A percentile compares a stretch with the other conserved stretches of the same genome.
phyloP scores from a whole-genome alignment of 2,797 vertebrate species.

The Ptychobarbus kaznakovi region DNA sequence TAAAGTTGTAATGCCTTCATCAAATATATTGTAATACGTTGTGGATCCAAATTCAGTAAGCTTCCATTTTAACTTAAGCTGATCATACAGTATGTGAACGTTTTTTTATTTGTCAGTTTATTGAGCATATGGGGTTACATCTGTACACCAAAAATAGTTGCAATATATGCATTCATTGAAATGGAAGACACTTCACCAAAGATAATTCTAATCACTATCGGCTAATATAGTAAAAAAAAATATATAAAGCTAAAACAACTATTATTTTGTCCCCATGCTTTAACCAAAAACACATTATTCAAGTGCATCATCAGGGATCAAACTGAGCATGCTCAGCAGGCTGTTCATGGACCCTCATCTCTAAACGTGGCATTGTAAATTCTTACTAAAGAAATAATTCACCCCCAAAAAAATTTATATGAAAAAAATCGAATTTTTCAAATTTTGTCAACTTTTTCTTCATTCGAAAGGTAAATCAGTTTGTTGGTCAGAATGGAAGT shows the following conservation, averaged over 20 bases:
- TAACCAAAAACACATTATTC: too few species aligned
- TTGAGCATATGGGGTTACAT: background rate
- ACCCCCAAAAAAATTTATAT: too few species aligned
- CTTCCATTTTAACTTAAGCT: background rate
- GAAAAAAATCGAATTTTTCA: too few species aligned
- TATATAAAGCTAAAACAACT: background rate
- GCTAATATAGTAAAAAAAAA: background rate
- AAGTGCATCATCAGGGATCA: too few species aligned
- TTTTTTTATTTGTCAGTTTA: background rate
- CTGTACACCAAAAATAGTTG: background rate
- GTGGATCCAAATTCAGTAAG: background rate
- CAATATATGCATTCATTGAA: background rate
- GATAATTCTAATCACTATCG: too few species aligned
- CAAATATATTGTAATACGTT: background rate
- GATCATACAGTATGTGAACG: background rate
- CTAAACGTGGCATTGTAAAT: too few species aligned
- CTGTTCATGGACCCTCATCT: too few species aligned
- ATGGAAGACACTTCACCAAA: background rate
- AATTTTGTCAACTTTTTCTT: background rate
- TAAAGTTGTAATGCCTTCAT: background rate
- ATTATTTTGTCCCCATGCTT: background rate
- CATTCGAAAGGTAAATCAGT: background rate
- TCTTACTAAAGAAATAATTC: too few species aligned
- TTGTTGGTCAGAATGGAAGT: background rate
- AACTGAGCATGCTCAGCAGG: too few species aligned